Evolutionary conservation across 2,113 vertebrate genomes (phyloP), one percentile per base, ranked within the genome.

Genomic region (Semicossyphus pulcher): DNA sequence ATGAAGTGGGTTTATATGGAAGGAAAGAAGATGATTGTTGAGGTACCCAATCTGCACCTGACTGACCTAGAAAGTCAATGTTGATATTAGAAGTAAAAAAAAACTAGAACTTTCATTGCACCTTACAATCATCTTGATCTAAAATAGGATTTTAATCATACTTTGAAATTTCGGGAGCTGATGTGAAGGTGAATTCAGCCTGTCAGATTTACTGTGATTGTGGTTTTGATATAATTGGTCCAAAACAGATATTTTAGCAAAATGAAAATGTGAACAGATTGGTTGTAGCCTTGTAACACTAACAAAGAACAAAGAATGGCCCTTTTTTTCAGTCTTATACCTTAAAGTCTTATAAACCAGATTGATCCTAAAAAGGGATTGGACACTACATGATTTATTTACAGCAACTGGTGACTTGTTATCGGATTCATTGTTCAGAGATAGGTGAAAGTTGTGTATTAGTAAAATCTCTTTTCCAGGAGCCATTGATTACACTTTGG

Each of bases 71-170:
- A 73, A 63, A 81, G 78, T 90, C 78, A 76, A 75, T 80, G 64
- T 89, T 90, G 83, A 87, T 81, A 77, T 78, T 63, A 87, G 78
- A 84, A 89, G 79, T 61, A 74, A 68, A 67, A 81, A 83, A 72
- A 73, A 61, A 14, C 42, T 39, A 70, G 34, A 83, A 85, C 82
- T 86, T 69, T 87, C 87, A 92, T 91, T 86, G 91, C 92, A 93
- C 90, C 92, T 92, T 92, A 93, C 89, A 93, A 92, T 89, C 88
- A 90, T 90, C 90, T 80, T 70, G 84, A 80, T 89, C 82, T 83
- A 83, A 89, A 90, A 86, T 73, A 84, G 85, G 91, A 91, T 92
- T 86, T 92, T 81, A 87, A 86, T 90, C 84, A 83, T 53, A 81
- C 57, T 41, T 69, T 68, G 53, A 76, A 64, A 81, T 83, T 79